These are phyloP conservation scores for Ceratina australensis DNA, from an alignment of 1,140 invertebrate genomes.

Conservation along the genomic window DNA sequence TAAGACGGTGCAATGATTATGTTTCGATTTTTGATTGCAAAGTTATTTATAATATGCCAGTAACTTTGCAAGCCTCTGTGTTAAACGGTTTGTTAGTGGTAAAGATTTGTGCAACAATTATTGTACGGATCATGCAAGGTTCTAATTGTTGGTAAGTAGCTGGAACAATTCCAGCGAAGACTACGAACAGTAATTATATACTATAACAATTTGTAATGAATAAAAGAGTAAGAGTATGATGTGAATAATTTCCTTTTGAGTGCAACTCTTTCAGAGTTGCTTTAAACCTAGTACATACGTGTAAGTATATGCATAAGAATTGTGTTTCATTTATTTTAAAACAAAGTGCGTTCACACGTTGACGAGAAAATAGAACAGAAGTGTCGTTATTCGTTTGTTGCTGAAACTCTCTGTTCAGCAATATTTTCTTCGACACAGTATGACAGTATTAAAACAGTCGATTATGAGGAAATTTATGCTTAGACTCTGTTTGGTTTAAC, in stretches of 20 bases:
- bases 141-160: constrained; percentile 60
- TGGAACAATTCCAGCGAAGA: constrained; percentile 52
- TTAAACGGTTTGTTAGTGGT: constrained; percentile 49
- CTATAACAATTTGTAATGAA: neutral
- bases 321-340: constrained; percentile 17
- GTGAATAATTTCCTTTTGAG: constrained; percentile 9
- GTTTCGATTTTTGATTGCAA: constrained; percentile 30
- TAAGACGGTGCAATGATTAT: constrained; percentile 17
- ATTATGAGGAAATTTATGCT: constrained; percentile 11
- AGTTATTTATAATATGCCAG: constrained; percentile 44
- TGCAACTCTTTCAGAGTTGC: constrained; percentile 10
- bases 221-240: constrained; percentile 2
- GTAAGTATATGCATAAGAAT: constrained; percentile 34
- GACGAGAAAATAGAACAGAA: neutral
- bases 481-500: neutral
- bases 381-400: constrained; percentile 21
- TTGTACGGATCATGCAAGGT: constrained; percentile 38
- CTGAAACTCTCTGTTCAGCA: constrained; percentile 32
- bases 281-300: constrained; percentile 1
- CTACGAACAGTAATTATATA: neutral
- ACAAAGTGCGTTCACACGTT: neutral
- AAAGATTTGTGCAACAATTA: constrained; percentile 51
- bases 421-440: constrained; percentile 7
- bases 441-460: neutral
- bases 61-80: constrained; percentile 49